Conservation (phyloP, 2,797 vertebrate genomes). For the Sebastes steindachneri region DNA sequence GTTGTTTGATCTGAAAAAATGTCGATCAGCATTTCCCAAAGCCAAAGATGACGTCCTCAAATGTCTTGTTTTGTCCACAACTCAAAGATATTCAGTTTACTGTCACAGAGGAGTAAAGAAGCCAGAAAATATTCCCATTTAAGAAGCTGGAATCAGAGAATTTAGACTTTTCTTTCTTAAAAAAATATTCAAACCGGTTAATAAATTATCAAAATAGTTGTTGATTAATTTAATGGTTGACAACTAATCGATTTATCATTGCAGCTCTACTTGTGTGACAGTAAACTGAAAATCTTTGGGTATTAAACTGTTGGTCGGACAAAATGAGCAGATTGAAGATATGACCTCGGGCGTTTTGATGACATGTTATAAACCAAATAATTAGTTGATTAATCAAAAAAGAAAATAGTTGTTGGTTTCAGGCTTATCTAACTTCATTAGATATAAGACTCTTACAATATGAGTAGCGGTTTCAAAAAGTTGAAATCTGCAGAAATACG, state of each 20-base stretch:
- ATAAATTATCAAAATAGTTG: no score
- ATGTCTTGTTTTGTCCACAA: not conserved
- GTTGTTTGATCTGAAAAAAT: not conserved
- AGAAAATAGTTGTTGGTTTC: not conserved
- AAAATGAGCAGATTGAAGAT: not conserved
- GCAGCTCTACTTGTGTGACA: no score
- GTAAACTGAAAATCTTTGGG: not conserved
- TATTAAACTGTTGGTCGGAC: not conserved
- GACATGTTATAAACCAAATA: not conserved
- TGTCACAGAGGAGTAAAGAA: no score
- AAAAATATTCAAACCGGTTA: no score
- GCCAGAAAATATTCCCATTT: no score
- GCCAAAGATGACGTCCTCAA: not conserved
- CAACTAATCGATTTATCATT: no score
- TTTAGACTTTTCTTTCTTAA: no score
- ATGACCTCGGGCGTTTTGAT: not conserved
- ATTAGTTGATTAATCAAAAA: not conserved
- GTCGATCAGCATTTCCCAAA: not conserved
- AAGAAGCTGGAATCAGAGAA: no score
- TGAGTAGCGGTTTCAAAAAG: not conserved
- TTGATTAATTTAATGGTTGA: no score
- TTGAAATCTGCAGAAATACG: not conserved
- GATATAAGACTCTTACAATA: not conserved
- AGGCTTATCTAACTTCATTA: not conserved
- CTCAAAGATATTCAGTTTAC: not conserved